Conservation (phyloP, 2,888 invertebrate species). For the Brenthis daphne region DNA sequence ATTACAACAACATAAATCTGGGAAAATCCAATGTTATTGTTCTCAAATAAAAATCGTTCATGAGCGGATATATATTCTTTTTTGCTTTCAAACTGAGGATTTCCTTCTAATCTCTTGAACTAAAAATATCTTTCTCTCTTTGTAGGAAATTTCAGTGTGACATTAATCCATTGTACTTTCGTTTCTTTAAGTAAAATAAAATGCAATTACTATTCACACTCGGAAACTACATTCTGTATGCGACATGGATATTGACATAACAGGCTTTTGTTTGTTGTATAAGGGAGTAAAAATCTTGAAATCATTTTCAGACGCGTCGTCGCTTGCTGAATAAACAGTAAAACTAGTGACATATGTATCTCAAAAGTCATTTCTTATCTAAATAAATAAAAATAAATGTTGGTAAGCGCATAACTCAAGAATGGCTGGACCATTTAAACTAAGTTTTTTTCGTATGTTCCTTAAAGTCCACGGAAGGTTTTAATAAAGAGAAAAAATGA, state of each 20-base stretch:
- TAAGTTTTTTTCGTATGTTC: too few relatives aligned
- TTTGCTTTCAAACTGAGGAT: constrained; percentile 17
- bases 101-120: constrained; percentile 27
- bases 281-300: constrained; percentile 3
- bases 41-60: constrained; percentile 16
- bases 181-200: constrained; percentile 30
- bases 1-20: background rate
- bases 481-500: too few relatives aligned
- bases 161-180: constrained; percentile 29
- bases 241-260: constrained; percentile 15
- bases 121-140: constrained; percentile 21
- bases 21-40: constrained; percentile 12
- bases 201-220: constrained; percentile 27
- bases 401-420: too few relatives aligned
- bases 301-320: too few relatives aligned
- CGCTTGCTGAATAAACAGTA: too few relatives aligned
- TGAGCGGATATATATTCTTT: constrained; percentile 18
- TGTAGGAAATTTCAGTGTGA: constrained; percentile 24
- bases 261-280: constrained; percentile 13
- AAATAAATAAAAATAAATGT: too few relatives aligned
- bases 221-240: constrained; percentile 16
- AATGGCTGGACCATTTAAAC: too few relatives aligned
- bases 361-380: too few relatives aligned
- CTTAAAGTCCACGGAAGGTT: too few relatives aligned
- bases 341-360: too few relatives aligned